Conservation (phyloP, 92 coral and sea anemone species). For the Porites lobata region DNA sequence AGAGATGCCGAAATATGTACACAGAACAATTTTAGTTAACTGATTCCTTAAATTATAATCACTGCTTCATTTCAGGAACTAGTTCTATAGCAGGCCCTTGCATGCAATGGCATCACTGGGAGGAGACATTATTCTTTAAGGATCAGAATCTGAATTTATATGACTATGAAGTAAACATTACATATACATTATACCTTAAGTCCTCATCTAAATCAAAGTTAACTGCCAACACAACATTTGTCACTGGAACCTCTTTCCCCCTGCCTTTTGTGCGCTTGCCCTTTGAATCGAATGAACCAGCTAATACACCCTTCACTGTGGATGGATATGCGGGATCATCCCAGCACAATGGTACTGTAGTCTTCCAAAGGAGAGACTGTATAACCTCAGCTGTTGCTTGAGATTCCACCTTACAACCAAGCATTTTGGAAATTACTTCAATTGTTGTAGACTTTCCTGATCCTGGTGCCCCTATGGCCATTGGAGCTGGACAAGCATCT, state of each 20-base stretch:
- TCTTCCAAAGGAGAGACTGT: constrained; percentile 34
- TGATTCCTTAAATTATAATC: too few species aligned
- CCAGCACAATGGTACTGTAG: constrained; percentile 53
- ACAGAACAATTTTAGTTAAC: too few species aligned
- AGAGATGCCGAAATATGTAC: too few species aligned
- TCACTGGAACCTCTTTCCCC: constrained; percentile 47
- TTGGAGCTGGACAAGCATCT: constrained; percentile 48
- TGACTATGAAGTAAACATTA: too few species aligned
- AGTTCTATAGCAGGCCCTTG: too few species aligned
- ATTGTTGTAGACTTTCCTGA: constrained; percentile 25
- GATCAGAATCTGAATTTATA: too few species aligned
- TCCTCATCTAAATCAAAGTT: constrained; percentile 52
- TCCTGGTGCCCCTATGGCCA: constrained; percentile 25
- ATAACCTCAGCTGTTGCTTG: constrained; percentile 55
- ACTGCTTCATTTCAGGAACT: too few species aligned
- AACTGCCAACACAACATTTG: constrained; percentile 48
- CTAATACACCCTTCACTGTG: constrained; percentile 23
- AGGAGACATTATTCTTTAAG: too few species aligned
- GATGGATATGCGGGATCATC: constrained; percentile 56
- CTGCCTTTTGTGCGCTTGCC: constrained; percentile 52
- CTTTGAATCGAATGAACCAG: constrained; percentile 51
- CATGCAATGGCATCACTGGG: too few species aligned
- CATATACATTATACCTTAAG: constrained; percentile 18
- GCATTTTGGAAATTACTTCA: constrained; percentile 37
- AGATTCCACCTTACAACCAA: constrained; percentile 44